These are phyloP conservation scores for Thalpophila matura DNA, from an alignment of 2,888 invertebrate genomes.

Conservation along the genomic window DNA sequence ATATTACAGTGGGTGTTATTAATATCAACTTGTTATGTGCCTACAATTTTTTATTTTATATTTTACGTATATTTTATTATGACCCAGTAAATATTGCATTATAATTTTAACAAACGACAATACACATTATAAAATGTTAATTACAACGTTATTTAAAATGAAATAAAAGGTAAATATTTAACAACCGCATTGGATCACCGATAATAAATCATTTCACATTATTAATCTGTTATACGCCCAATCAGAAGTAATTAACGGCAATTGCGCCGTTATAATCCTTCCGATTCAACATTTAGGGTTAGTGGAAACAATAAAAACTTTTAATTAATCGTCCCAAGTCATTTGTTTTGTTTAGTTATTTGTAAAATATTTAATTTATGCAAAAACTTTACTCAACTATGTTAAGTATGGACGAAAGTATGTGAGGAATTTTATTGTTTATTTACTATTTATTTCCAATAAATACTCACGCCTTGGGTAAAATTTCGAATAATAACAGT, in stretches of 20 bases:
- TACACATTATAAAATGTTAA: too few relatives aligned
- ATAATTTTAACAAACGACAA: too few relatives aligned
- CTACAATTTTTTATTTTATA: too few relatives aligned
- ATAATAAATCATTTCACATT: background rate
- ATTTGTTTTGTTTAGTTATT: constrained; percentile 37
- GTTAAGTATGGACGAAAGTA: constrained; percentile 79
- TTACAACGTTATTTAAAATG: too few relatives aligned
- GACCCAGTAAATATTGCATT: too few relatives aligned
- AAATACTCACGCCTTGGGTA: constrained; percentile 90
- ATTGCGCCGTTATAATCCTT: background rate
- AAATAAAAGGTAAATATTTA: background rate
- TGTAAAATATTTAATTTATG: constrained; percentile 53
- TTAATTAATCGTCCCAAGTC: constrained; percentile 1
- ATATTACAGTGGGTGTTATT: background rate
- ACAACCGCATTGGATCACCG: background rate
- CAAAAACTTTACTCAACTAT: constrained; percentile 63
- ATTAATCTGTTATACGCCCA: background rate
- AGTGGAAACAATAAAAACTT: constrained; percentile 20
- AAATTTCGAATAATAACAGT: constrained; percentile 91
- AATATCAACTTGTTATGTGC: too few relatives aligned
- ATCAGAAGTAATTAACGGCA: constrained; percentile 17
- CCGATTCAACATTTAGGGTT: constrained; percentile 7
- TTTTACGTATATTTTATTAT: too few relatives aligned
- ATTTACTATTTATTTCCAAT: constrained; percentile 78
- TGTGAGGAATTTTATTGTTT: constrained; percentile 87